phyloP scores from a whole-genome alignment of 2,113 vertebrate genomes.

The Myotis yumanensis region DNA sequence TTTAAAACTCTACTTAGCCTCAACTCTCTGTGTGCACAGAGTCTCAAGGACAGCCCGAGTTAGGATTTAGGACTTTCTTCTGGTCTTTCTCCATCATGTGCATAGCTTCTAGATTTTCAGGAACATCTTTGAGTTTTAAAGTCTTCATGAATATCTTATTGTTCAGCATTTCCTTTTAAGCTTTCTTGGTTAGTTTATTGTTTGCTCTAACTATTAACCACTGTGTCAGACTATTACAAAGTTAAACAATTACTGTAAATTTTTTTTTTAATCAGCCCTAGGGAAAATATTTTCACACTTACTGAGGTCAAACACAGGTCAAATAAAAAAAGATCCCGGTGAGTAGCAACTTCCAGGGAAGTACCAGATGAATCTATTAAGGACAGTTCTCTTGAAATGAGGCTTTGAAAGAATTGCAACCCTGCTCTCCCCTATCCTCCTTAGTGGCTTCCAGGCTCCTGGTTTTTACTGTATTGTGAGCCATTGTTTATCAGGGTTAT shows the following conservation, averaged over 20 bases:
- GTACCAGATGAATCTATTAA: not conserved
- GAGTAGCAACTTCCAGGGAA: not conserved
- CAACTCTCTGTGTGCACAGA: not conserved
- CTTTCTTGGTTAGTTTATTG: not conserved
- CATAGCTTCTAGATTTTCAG: not conserved
- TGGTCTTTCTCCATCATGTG: not conserved
- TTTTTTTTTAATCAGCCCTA: not conserved
- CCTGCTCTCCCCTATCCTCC: fast-evolving
- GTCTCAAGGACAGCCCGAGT: not conserved
- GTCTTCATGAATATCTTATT: not conserved
- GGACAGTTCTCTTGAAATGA: not conserved
- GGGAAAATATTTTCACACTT: not conserved
- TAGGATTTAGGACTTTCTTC: not conserved
- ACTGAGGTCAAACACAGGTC: not conserved
- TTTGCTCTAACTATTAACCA: not conserved
- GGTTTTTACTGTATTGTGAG: not conserved
- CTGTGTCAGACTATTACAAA: not conserved
- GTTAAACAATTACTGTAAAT: not conserved
- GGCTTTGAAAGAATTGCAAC: not conserved
- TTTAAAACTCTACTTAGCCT: not conserved
- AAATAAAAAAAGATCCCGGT: not conserved
- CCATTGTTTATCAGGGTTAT: not conserved
- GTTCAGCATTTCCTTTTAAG: not conserved
- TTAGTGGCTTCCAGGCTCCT: not conserved
- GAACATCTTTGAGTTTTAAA: not conserved